A percentile compares a stretch with the other conserved stretches of the same genome.
These are phyloP conservation scores for Drosophila ochracea DNA, from an alignment of 2,888 invertebrate genomes.

Conservation along the genomic window DNA sequence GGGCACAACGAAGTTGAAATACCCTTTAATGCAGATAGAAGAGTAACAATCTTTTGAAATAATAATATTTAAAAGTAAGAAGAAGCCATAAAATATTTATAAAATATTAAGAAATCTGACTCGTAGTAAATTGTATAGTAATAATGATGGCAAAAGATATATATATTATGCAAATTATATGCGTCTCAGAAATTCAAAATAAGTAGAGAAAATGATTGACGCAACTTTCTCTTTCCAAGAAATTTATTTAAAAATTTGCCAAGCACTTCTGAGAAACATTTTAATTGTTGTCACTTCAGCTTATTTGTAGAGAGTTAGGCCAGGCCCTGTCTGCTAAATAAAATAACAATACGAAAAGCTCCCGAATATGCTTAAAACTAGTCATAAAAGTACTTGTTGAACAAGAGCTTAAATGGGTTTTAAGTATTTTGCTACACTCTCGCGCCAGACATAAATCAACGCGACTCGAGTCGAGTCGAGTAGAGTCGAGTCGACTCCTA, in stretches of 20 bases:
- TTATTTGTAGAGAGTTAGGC: slow-evolving; percentile 9
- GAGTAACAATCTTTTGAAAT: background rate
- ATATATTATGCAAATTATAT: background rate
- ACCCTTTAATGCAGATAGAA: background rate
- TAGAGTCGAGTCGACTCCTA: slow-evolving; percentile 22
- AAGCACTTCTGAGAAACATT: slow-evolving; percentile 4
- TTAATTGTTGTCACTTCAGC: background rate
- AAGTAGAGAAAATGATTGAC: background rate
- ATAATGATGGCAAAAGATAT: background rate
- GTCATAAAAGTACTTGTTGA: slow-evolving; percentile 65
- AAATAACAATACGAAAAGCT: slow-evolving; percentile 41
- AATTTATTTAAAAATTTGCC: background rate
- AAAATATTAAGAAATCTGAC: no score
- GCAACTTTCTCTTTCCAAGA: background rate
- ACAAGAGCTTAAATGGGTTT: slow-evolving; percentile 46
- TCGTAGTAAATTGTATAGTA: no score
- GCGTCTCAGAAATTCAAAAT: background rate
- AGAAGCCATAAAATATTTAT: background rate
- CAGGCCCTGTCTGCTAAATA: slow-evolving; percentile 37
- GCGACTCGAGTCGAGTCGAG: slow-evolving; percentile 3
- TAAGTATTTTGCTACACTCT: slow-evolving; percentile 51
- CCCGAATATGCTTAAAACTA: slow-evolving; percentile 30
- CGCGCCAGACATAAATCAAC: slow-evolving; percentile 67
- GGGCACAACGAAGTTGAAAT: background rate
- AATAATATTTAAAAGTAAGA: background rate